Conservation (phyloP, 1,140 invertebrate genomes). For the Lerema accius region DNA sequence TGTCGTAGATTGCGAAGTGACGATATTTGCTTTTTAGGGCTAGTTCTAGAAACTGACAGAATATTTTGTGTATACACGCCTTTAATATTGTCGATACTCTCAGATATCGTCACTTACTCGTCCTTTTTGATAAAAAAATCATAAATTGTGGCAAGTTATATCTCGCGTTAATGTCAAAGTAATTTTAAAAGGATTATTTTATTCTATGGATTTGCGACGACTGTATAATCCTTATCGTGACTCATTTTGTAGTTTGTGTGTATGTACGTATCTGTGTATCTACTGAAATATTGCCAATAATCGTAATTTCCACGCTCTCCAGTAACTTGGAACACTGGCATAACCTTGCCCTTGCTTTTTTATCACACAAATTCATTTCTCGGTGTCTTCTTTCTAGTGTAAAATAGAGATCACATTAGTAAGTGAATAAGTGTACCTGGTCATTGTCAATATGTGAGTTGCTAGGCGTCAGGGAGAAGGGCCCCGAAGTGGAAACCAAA, state of each 20-base stretch:
- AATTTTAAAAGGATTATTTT: conserved; percentile 20
- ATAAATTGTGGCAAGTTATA: conserved; percentile 17
- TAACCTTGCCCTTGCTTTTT: conserved; percentile 37
- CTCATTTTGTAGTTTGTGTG: conserved; percentile 80
- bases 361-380: conserved; percentile 47
- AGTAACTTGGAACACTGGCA: conserved; percentile 73
- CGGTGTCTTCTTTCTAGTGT: conserved; percentile 49
- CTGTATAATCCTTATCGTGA: conserved; percentile 75
- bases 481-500: conserved; percentile 88
- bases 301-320: conserved; percentile 69
- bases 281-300: conserved; percentile 70
- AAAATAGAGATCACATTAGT: conserved; percentile 38
- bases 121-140: conserved; percentile 25
- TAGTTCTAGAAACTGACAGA: conserved; percentile 30
- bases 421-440: conserved; percentile 50
- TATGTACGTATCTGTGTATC: conserved; percentile 80
- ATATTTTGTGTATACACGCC: conserved; percentile 4
- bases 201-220: conserved; percentile 80
- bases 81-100: background rate
- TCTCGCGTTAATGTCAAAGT: conserved; percentile 21
- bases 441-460: conserved; percentile 68
- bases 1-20: conserved; percentile 41
- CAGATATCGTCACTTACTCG: conserved; percentile 13
- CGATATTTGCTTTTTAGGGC: conserved; percentile 42
- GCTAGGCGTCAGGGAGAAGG: conserved; percentile 76